phyloP scores from a whole-genome alignment of 2,888 invertebrate species.

The Omphaloscelis lunosa region DNA sequence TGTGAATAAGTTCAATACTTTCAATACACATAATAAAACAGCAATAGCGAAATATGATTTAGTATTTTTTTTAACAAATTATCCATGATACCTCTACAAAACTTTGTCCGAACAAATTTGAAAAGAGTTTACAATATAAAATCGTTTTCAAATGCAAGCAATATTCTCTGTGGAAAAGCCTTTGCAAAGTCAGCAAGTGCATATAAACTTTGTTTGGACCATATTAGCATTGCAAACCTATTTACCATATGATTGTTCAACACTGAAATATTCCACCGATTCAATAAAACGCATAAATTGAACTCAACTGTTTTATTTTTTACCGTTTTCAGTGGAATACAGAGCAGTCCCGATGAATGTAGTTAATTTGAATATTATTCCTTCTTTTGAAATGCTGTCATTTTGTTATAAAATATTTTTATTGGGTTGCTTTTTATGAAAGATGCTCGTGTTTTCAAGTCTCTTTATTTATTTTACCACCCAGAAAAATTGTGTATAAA shows the following conservation, averaged over 20 bases:
- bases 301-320: conserved; percentile 46
- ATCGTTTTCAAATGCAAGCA: conserved; percentile 22
- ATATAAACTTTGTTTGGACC: conserved; percentile 29
- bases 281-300: conserved; percentile 47
- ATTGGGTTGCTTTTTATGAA: background rate
- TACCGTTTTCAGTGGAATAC: conserved; percentile 47
- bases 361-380: conserved; percentile 49
- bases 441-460: no score
- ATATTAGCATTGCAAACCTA: conserved; percentile 59
- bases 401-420: conserved; percentile 11
- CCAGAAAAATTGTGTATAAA: background rate
- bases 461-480: background rate
- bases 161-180: conserved; percentile 10
- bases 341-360: conserved; percentile 24
- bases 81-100: background rate
- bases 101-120: background rate
- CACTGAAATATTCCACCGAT: conserved; percentile 40
- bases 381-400: conserved; percentile 7
- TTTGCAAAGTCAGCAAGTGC: conserved; percentile 36
- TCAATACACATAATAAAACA: background rate
- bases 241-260: conserved; percentile 47
- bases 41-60: background rate
- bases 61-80: background rate
- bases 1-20: background rate
- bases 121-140: conserved; percentile 8